Evolutionary conservation across 1,140 invertebrate genomes (phyloP), one percentile per base, ranked within the genome.

Genomic region (Saccostrea glomerata): DNA sequence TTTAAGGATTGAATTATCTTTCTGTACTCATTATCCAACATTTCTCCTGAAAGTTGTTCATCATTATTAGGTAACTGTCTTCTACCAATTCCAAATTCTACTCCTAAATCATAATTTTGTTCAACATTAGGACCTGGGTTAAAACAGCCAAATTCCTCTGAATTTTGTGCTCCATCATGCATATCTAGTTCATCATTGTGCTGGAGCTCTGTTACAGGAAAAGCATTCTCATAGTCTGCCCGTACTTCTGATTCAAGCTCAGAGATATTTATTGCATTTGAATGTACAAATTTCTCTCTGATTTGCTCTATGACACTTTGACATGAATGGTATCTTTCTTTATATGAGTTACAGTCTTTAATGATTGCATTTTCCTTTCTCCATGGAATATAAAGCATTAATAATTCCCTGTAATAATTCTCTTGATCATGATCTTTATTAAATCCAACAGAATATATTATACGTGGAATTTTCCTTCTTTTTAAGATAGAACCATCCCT

Each of bases 341-440:
- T 60, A 13, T 60, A 60, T 4, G 12, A 60, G 17, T 60, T 60
- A 60, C 58, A 60, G 58, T 60, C n/a, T 58, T 23, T 77, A n/a
- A 60, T 23, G n/a, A 85, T 17, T n/a, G 15, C 55, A 55, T 56
- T 56, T 15, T 89, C 83, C 63, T 82, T 63, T 60, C 90, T 70
- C 86, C 77, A 89, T 56, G 82, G 60, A 60, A n/a, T 36, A 63
- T 60, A 90, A 30, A 87, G 82, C 88, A 89, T 87, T 4, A 73
- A 15, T 58, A 63, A 58, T 85, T 90, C 85, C 15, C 88, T 86
- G 63, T 89, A 87, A 82, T 85, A 56, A 20, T 87, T 84, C 87
- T 89, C 87, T 47, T 23, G 73, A 40, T 86, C 40, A 84, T 77
- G 58, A 30, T 58, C 82, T 23, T 82, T 25, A 40, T 40, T 25